These are phyloP conservation scores for Chiroxiphia lanceolata DNA, from an alignment of 2,797 vertebrate genomes.

Conservation along the genomic window DNA sequence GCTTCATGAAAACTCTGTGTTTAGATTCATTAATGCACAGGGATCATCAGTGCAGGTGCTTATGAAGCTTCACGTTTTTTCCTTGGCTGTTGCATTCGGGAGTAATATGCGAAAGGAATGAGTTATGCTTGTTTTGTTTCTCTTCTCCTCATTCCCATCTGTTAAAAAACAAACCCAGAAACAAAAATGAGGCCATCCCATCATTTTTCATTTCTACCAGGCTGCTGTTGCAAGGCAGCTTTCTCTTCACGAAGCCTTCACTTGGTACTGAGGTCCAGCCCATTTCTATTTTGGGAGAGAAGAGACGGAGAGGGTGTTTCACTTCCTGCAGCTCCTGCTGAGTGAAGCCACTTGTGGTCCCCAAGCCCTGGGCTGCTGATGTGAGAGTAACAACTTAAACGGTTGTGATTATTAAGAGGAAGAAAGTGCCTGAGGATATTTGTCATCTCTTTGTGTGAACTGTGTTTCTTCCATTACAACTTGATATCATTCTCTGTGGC, in stretches of 20 bases:
- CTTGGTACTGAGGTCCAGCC: background rate
- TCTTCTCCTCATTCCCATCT: background rate
- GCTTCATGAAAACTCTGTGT: background rate
- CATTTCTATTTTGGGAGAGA: slow-evolving; percentile 1
- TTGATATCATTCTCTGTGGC: background rate
- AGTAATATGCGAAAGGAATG: background rate
- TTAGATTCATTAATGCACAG: background rate
- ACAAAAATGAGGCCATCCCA: background rate
- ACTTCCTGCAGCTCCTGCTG: slow-evolving; percentile 11
- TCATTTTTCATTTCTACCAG: background rate
- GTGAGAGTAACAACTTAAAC: slow-evolving; percentile 9
- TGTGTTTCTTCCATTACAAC: background rate
- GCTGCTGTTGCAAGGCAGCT: background rate
- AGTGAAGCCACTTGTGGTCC: background rate
- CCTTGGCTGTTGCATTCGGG: background rate
- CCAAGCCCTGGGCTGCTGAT: background rate
- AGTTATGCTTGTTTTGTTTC: background rate
- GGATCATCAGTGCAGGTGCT: background rate
- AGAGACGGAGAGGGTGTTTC: background rate
- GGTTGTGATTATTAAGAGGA: slow-evolving; percentile 13
- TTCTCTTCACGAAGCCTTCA: background rate
- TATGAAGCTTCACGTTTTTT: background rate
- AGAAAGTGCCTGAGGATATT: background rate
- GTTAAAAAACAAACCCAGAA: slow-evolving; percentile 11
- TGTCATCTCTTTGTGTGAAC: slow-evolving; percentile 14